Percentiles rank a stretch among this genome's conserved stretches.
These are phyloP conservation scores for Silvanus unidentatus DNA, from an alignment of 2,888 invertebrate species.

Conservation along the genomic window DNA sequence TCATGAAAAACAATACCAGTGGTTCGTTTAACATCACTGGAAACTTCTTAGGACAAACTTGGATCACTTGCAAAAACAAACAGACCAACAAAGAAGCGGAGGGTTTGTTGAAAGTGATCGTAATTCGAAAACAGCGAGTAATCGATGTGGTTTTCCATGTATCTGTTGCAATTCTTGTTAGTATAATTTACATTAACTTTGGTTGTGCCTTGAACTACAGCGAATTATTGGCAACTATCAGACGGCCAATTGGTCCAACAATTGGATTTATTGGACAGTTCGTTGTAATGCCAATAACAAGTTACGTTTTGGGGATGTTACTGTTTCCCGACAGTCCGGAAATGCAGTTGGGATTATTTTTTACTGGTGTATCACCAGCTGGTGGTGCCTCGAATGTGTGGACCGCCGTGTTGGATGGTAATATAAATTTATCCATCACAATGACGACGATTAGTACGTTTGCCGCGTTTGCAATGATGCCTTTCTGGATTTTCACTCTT, in stretches of 20 bases:
- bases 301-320: constrained; percentile 64
- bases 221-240: constrained; percentile 59
- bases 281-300: constrained; percentile 80
- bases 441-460: constrained; percentile 86
- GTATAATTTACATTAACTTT: constrained; percentile 83
- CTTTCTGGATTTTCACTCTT: constrained; percentile 84
- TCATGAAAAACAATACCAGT: constrained; percentile 9
- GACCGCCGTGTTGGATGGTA: constrained; percentile 86
- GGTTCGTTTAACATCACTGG: constrained; percentile 38
- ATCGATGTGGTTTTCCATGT: constrained; percentile 70
- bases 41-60: constrained; percentile 37
- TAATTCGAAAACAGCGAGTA: constrained; percentile 47
- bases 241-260: constrained; percentile 67
- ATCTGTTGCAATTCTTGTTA: constrained; percentile 69
- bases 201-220: constrained; percentile 81
- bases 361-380: constrained; percentile 85
- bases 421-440: constrained; percentile 86
- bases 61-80: constrained; percentile 26
- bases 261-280: constrained; percentile 78
- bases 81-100: constrained; percentile 13
- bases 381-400: constrained; percentile 97
- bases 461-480: constrained; percentile 85
- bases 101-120: constrained; percentile 27
- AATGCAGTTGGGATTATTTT: constrained; percentile 81
- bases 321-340: constrained; percentile 64